phyloP scores from a whole-genome alignment of 2,113 vertebrate genomes.

The Phrynosoma platyrhinos region DNA sequence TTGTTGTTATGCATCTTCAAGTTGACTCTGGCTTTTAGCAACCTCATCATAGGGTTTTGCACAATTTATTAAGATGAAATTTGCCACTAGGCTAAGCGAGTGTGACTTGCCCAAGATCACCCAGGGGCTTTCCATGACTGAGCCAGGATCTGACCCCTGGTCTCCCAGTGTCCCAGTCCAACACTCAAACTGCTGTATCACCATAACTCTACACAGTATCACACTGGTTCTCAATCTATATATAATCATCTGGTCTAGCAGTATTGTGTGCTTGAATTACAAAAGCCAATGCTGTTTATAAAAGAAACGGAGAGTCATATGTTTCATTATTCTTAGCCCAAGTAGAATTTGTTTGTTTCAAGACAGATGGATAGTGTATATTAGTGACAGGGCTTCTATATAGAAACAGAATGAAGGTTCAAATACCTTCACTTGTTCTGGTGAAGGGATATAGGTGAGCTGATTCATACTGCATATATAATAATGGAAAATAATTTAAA shows the following conservation, averaged over 20 bases:
- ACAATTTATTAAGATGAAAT: too few relatives aligned
- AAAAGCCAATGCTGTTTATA: background rate
- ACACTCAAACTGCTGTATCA: too few relatives aligned
- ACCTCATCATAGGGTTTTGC: too few relatives aligned
- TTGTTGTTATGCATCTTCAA: too few relatives aligned
- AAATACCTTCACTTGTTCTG: background rate
- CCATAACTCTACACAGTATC: background rate
- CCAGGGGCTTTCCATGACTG: too few relatives aligned
- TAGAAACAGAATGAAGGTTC: background rate
- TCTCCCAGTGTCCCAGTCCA: too few relatives aligned
- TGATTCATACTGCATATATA: background rate
- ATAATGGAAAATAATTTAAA: background rate
- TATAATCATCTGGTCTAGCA: slow-evolving; percentile 17
- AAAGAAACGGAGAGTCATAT: background rate
- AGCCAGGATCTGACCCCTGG: too few relatives aligned
- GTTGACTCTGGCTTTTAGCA: too few relatives aligned
- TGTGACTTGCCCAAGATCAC: too few relatives aligned
- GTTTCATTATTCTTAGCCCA: background rate
- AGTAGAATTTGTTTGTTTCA: background rate
- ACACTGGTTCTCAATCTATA: background rate
- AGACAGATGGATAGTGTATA: background rate
- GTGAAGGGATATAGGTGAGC: background rate
- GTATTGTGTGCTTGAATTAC: slow-evolving; percentile 29
- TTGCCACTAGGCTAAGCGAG: too few relatives aligned
- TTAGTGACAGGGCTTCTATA: background rate